Evolutionary conservation across 2,888 invertebrate species (phyloP).

Genomic region (Cacoxenus indagator): DNA sequence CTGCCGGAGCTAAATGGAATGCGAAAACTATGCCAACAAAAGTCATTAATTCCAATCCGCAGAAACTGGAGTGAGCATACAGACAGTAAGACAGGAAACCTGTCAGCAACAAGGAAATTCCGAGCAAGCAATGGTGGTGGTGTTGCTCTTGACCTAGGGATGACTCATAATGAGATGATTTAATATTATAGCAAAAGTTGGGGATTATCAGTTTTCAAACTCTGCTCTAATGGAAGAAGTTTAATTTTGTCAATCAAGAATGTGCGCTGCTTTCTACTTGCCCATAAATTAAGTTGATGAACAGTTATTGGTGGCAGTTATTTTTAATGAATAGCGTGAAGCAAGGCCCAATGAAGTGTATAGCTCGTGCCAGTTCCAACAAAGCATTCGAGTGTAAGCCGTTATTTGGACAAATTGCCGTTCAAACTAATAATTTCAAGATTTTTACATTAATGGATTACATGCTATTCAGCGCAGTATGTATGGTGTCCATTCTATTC

Average conservation of each 20-base stretch:
- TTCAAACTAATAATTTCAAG: too few species aligned
- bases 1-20: slow-evolving; percentile 46
- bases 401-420: too few species aligned
- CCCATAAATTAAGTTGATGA: too few species aligned
- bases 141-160: slow-evolving; percentile 41
- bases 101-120: slow-evolving; percentile 40
- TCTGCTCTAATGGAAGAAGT: background rate
- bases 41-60: slow-evolving; percentile 64
- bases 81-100: slow-evolving; percentile 37
- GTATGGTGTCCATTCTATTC: too few species aligned
- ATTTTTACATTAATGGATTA: too few species aligned
- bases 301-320: too few species aligned
- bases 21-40: slow-evolving; percentile 63
- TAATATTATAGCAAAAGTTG: slow-evolving; percentile 64
- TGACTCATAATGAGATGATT: slow-evolving; percentile 64
- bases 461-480: too few species aligned
- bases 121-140: slow-evolving; percentile 13
- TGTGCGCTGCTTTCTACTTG: too few species aligned
- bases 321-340: too few species aligned
- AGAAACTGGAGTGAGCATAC: slow-evolving; percentile 59
- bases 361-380: too few species aligned
- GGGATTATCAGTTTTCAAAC: slow-evolving; percentile 27
- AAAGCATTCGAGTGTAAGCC: too few species aligned
- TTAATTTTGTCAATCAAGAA: slow-evolving; percentile 28
- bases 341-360: too few species aligned